These are phyloP conservation scores for Zoanthus sociatus DNA, from an alignment of 92 coral and sea anemone species.

Conservation along the genomic window DNA sequence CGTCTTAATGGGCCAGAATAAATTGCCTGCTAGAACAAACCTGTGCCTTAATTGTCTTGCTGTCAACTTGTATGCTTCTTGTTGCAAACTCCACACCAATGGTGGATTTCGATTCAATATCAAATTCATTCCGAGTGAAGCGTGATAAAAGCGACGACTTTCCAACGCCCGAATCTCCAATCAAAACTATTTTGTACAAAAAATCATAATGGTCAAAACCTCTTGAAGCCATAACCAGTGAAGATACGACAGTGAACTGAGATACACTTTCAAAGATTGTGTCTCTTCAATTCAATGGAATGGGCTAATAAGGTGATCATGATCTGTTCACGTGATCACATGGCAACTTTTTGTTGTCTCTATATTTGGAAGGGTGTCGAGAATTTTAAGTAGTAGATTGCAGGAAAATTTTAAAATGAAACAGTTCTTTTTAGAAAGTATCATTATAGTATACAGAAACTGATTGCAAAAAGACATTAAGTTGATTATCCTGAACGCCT, in stretches of 20 bases:
- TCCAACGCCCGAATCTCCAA: constrained; percentile 99
- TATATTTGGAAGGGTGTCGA: constrained; percentile 22
- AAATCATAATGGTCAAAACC: constrained; percentile 98
- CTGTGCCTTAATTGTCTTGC: constrained; percentile 98
- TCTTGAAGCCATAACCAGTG: constrained; percentile 73
- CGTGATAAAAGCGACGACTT: constrained; percentile 95
- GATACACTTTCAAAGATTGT: background rate
- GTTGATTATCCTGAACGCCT: too few relatives aligned
- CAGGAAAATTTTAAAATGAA: background rate
- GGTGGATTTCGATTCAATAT: constrained; percentile 97
- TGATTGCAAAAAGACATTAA: too few relatives aligned
- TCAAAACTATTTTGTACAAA: constrained; percentile 94
- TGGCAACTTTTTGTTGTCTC: background rate
- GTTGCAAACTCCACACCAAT: constrained; percentile 99
- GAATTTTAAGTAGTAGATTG: background rate
- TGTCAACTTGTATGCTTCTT: constrained; percentile 92
- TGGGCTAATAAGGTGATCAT: background rate
- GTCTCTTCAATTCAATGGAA: background rate
- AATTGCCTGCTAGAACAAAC: constrained; percentile 46
- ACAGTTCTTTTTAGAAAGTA: too few relatives aligned
- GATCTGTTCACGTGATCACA: constrained; percentile 37
- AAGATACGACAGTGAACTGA: background rate
- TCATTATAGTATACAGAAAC: too few relatives aligned
- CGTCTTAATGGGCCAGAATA: background rate
- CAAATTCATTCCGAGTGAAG: constrained; percentile 98